Conservation (phyloP, 2,888 invertebrate genomes). For the Shargacucullia verbasci region DNA sequence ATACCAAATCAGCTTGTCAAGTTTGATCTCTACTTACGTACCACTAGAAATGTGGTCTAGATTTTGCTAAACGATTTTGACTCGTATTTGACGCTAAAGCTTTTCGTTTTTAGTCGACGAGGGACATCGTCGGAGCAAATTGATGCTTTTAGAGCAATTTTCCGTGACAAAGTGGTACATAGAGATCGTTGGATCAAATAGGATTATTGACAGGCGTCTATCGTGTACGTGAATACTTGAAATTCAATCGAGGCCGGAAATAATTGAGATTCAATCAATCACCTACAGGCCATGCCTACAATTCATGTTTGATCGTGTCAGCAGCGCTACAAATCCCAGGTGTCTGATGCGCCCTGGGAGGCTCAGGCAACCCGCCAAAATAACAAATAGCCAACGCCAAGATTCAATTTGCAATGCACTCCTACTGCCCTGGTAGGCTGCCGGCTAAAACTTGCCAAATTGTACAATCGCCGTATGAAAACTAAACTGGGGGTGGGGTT, state of each 20-base stretch:
- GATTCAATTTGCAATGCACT: slow-evolving; percentile 78
- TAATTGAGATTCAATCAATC: slow-evolving; percentile 46
- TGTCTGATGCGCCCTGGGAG: slow-evolving; percentile 13
- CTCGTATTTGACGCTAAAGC: slow-evolving; percentile 23
- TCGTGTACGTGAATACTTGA: slow-evolving; percentile 3
- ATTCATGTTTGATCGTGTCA: slow-evolving; percentile 26
- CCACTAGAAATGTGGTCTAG: slow-evolving; percentile 25
- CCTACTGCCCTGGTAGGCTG: slow-evolving; percentile 62
- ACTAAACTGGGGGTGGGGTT: slow-evolving; percentile 54
- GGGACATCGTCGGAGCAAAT: slow-evolving; percentile 14
- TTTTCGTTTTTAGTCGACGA: slow-evolving; percentile 22
- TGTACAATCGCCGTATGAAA: slow-evolving; percentile 66
- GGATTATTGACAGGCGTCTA: slow-evolving; percentile 4
- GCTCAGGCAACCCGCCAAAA: slow-evolving; percentile 57
- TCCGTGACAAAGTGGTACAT: slow-evolving; percentile 4
- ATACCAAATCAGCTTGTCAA: slow-evolving; percentile 42
- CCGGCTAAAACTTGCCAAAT: slow-evolving; percentile 75
- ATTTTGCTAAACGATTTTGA: slow-evolving; percentile 26
- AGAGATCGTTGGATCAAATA: slow-evolving; percentile 5
- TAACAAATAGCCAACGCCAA: slow-evolving; percentile 70
- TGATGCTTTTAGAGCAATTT: slow-evolving; percentile 21
- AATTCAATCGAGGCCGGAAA: slow-evolving; percentile 13
- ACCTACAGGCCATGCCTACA: slow-evolving; percentile 19
- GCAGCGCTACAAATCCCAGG: slow-evolving; percentile 17
- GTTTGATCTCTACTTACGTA: slow-evolving; percentile 34